Evolutionary conservation across 2,888 invertebrate species (phyloP), one percentile per base, ranked within the genome.

Genomic region (Nineta flava): DNA sequence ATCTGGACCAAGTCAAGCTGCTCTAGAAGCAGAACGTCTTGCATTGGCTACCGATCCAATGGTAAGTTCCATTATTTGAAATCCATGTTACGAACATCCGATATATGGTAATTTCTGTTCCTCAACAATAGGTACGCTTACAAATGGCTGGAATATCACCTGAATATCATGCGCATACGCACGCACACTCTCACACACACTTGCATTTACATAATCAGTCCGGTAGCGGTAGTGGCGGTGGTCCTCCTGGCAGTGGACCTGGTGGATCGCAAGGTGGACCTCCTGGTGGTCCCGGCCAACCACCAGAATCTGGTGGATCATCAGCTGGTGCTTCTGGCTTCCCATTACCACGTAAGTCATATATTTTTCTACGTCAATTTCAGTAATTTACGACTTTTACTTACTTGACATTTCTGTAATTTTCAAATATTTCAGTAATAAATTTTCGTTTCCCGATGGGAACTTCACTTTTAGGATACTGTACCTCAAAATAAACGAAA

Each of bases 111-210:
- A 26, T 26, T 26, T 26, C 26, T 26, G 26, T 26, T 26, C 26
- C 26, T 26, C 26, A 26, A 26, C 7, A 53, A 53, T 59, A 67
- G 67, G 67, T 79, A 56, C 84, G 92, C 59, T 71, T 93, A 65
- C 92, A 92, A 75, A 90, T 93, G 90, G 90, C 90, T 59, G 88
- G 90, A 65, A 83, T 86, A 61, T 83, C 79, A 59, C 84, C 84
- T 47, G 88, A 88, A 72, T 88, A 87, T 72, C 91, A 91, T 71
- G 87, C 88, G 62, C 91, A 92, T 72, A 87, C 90, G 58, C 91
- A 91, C 69, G 87, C 88, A 60, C 88, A 90, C 72, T 87, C 87
- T 57, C 88, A 88, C 68, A 86, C 91, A 63, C 91, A 92, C 73
- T 86, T 90, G 61, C 87, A 87, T 73, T 81, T 86, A 58, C 87